Evolutionary conservation across 2,888 invertebrate genomes (phyloP), one percentile per base, ranked within the genome.

Genomic region (Brachyptera risi): DNA sequence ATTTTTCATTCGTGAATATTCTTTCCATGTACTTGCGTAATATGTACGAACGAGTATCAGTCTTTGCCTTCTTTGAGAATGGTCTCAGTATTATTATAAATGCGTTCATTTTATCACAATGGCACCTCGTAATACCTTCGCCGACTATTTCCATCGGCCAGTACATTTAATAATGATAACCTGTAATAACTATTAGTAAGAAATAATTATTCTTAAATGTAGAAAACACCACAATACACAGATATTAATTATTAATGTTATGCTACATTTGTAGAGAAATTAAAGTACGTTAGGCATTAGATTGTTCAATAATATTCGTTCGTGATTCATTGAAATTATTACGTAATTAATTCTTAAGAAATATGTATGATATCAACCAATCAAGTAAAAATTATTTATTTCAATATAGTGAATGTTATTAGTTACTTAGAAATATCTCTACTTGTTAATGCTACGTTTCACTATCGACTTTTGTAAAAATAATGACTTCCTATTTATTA

Each of bases 391-490:
- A 24, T 17, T 47, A 23, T 23, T n/a, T 27, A 56, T 11, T 31
- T 31, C 15, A 56, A 56, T 56, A 27, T 54, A 54, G 13, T 31
- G 15, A 3, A 21, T 54, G 37, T 37, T 47, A 47, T n/a, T n/a
- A n/a, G n/a, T n/a, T n/a, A n/a, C 23, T 47, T 47, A 47, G 23
- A 47, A 47, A 35, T 37, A 54, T 35, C 54, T 54, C 37, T 37
- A 37, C 51, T 54, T 54, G 54, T 54, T 37, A 35, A 37, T 54
- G 54, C 54, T 54, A 54, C 37, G 17, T 54, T 54, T 54, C 11
- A 17, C 58, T 58, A 27, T 47, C 31, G 38, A 54, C 60, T 60
- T 60, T 60, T 60, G 60, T 60, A 60, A 38, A 60, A 60, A 60
- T 26, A 59, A 50, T 38, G 35, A 47, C 59, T 54, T 54, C 54